Percentiles rank a stretch among this genome's conserved stretches.
Evolutionary conservation across 1,140 invertebrate genomes (phyloP).

Genomic region (Micrasema minimum): DNA sequence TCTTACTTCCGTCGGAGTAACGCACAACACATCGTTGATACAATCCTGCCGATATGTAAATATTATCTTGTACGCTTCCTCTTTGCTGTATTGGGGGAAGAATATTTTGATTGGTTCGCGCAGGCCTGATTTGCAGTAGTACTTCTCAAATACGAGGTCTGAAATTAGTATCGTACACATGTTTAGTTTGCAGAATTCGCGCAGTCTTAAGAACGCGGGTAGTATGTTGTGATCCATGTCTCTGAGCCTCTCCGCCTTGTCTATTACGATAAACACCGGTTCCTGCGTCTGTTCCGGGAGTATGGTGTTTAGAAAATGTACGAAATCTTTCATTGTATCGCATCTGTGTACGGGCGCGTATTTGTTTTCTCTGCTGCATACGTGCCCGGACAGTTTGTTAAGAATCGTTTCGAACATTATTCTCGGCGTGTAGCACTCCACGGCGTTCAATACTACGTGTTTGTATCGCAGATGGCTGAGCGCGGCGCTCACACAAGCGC

Average conservation of each 20-base stretch:
- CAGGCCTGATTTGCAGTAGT: slow-evolving; percentile 74
- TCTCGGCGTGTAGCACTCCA: slow-evolving; percentile 82
- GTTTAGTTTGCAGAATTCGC: slow-evolving; percentile 77
- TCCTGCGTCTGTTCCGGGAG: slow-evolving; percentile 57
- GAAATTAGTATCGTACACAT: slow-evolving; percentile 82
- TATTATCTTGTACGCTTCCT: slow-evolving; percentile 81
- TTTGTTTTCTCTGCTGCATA: slow-evolving; percentile 56
- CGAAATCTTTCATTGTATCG: slow-evolving; percentile 81
- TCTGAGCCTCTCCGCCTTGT: slow-evolving; percentile 82
- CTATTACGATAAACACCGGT: slow-evolving; percentile 75
- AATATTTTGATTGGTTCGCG: slow-evolving; percentile 79
- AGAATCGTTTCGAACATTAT: slow-evolving; percentile 83
- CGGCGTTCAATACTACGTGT: slow-evolving; percentile 79
- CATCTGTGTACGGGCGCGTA: slow-evolving; percentile 66
- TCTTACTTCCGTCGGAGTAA: slow-evolving; percentile 54
- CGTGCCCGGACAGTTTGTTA: slow-evolving; percentile 66
- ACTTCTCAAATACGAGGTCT: slow-evolving; percentile 84
- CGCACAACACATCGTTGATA: slow-evolving; percentile 56
- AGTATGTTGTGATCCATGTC: slow-evolving; percentile 79
- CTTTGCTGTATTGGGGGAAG: slow-evolving; percentile 85
- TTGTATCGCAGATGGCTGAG: slow-evolving; percentile 71
- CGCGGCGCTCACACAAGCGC: slow-evolving; percentile 71
- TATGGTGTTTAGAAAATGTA: slow-evolving; percentile 66
- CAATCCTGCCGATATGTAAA: slow-evolving; percentile 60
- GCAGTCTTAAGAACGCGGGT: slow-evolving; percentile 75